Conservation (phyloP, 1,140 invertebrate genomes). For the Drusus annulatus region DNA sequence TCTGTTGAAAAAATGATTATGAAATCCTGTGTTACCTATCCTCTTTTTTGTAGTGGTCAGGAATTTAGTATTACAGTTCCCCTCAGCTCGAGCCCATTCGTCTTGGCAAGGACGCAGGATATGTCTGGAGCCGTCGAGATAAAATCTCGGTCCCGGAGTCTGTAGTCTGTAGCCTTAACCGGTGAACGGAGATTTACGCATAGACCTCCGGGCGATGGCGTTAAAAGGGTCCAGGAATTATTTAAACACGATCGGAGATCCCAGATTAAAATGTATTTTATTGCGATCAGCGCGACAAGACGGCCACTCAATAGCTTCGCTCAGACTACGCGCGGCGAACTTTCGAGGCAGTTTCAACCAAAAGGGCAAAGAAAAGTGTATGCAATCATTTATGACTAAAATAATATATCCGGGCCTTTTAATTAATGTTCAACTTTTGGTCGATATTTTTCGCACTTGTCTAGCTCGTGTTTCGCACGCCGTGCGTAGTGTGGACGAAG, state of each 20-base stretch:
- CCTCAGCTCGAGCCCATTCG: background rate
- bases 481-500: too few species aligned
- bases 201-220: slow-evolving; percentile 13
- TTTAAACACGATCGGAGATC: slow-evolving; percentile 22
- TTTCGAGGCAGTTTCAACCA: too few species aligned
- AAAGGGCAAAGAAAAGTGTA: too few species aligned
- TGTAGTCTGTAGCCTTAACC: too few species aligned
- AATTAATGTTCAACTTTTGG: too few species aligned
- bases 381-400: too few species aligned
- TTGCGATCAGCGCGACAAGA: slow-evolving; percentile 1
- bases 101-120: background rate
- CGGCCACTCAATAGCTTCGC: too few species aligned
- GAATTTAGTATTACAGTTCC: slow-evolving; percentile 13
- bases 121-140: slow-evolving; percentile 14
- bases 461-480: too few species aligned
- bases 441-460: too few species aligned
- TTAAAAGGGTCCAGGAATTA: slow-evolving; percentile 23
- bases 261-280: slow-evolving; percentile 36
- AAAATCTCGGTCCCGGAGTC: background rate
- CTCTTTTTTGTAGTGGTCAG: slow-evolving; percentile 23
- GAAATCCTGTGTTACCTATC: background rate
- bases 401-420: too few species aligned
- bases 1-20: too few species aligned
- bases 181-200: slow-evolving; percentile 10
- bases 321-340: too few species aligned